A percentile compares a stretch with the other conserved stretches of the same genome.
Evolutionary conservation across 2,797 vertebrate species (phyloP).

Genomic region (Peromyscus eremicus): DNA sequence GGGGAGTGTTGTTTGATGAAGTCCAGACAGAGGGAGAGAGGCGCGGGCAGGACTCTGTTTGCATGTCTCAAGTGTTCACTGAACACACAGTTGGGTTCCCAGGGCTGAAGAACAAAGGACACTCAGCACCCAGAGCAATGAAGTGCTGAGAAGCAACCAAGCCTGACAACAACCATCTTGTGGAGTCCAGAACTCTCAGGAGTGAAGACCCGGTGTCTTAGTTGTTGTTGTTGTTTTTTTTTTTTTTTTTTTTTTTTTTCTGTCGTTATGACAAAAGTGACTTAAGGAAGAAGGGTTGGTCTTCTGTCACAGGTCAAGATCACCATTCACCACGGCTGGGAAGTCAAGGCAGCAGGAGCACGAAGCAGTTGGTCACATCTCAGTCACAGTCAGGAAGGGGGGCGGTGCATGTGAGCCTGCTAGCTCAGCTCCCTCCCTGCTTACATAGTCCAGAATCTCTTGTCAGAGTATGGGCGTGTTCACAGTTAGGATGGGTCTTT

Average conservation of each 20-base stretch:
- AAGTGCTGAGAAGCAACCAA: not conserved
- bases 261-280: not conserved
- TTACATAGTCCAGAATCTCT: no score
- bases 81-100: not conserved
- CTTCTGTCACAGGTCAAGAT: no score
- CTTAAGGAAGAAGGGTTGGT: not conserved
- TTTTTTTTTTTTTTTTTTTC: no score
- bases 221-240: no score
- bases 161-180: not conserved
- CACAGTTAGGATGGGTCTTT: no score
- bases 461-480: no score
- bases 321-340: no score
- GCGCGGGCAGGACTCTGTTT: not conserved
- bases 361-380: no score
- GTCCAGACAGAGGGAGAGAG: not conserved
- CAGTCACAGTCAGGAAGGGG: no score
- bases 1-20: not conserved
- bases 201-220: not conserved
- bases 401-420: no score
- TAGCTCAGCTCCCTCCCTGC: no score
- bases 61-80: not conserved
- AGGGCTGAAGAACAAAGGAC: not conserved
- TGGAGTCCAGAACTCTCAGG: not conserved
- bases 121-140: not conserved
- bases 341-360: no score